Conservation (phyloP, 2,797 vertebrate genomes). For the Gymnodraco acuticeps region DNA sequence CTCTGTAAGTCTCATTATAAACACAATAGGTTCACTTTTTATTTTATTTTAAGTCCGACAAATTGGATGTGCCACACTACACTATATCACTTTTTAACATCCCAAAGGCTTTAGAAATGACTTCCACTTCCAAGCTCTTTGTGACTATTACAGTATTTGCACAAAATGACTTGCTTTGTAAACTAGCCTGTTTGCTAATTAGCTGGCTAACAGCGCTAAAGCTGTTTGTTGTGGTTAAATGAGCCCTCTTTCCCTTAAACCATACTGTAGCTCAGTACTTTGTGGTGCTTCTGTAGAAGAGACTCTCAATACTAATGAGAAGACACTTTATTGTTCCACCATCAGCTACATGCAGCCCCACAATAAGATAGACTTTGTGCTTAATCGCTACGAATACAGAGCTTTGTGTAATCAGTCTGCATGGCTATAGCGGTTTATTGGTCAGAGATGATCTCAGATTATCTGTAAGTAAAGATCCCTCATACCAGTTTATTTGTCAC, state of each 20-base stretch:
- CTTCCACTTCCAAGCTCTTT: slow-evolving; percentile 14
- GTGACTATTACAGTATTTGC: slow-evolving; percentile 11
- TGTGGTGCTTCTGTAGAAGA: background rate
- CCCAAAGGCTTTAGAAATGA: slow-evolving; percentile 3
- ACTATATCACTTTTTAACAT: background rate
- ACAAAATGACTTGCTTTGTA: slow-evolving; percentile 14
- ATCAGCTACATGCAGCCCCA: background rate
- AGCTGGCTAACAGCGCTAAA: slow-evolving; percentile 8
- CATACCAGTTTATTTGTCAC: slow-evolving; percentile 80
- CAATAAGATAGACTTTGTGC: background rate
- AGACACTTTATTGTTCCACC: slow-evolving; percentile 8
- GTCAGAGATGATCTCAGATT: slow-evolving; percentile 36
- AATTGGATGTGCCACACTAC: background rate
- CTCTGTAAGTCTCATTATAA: too few relatives aligned
- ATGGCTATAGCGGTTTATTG: slow-evolving; percentile 9
- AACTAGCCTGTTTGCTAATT: slow-evolving; percentile 28
- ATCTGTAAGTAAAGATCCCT: slow-evolving; percentile 17
- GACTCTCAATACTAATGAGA: slow-evolving; percentile 6
- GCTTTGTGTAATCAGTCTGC: slow-evolving; percentile 9
- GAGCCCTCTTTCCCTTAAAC: background rate
- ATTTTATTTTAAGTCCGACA: too few relatives aligned
- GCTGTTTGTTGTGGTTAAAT: slow-evolving; percentile 32
- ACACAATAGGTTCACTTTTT: too few relatives aligned
- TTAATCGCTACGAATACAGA: background rate
- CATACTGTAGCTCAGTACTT: slow-evolving; percentile 5